Evolutionary conservation across 1,140 invertebrate genomes (phyloP).

Genomic region (Eupeodes corollae): DNA sequence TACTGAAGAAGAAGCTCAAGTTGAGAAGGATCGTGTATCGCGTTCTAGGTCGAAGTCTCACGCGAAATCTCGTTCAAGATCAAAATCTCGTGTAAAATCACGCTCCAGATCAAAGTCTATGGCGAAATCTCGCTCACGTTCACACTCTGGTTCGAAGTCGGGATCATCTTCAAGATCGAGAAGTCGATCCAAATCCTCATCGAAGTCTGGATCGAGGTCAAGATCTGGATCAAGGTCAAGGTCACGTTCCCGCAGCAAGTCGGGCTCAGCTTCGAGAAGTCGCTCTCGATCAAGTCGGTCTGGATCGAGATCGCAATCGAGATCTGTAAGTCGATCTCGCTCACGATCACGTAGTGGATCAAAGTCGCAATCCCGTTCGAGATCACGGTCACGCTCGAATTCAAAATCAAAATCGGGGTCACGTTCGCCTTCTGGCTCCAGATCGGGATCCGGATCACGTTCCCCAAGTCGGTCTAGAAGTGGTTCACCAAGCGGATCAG

Average conservation of each 20-base stretch:
- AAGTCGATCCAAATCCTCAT: constrained; percentile 30
- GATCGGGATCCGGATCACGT: not conserved
- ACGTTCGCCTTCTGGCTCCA: constrained; percentile 8
- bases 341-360: constrained; percentile 35
- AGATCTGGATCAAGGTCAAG: constrained; percentile 31
- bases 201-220: constrained; percentile 28
- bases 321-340: constrained; percentile 31
- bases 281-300: constrained; percentile 30
- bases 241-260: constrained; percentile 17
- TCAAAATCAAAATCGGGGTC: constrained; percentile 17
- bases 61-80: constrained; percentile 7
- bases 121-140: constrained; percentile 22
- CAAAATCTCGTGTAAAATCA: constrained; percentile 13
- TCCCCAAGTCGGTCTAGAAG: constrained; percentile 17
- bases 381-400: constrained; percentile 18
- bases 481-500: constrained; percentile 20
- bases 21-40: constrained; percentile 29
- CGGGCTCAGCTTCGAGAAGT: constrained; percentile 20
- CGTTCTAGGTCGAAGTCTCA: constrained; percentile 25
- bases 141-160: constrained; percentile 13
- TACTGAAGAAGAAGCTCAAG: constrained; percentile 31
- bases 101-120: constrained; percentile 19
- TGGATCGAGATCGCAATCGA: constrained; percentile 23
- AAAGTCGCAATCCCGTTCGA: constrained; percentile 33
- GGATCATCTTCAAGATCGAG: constrained; percentile 19